Conservation (phyloP, 2,113 vertebrate species). For the Hypanus sabinus region DNA sequence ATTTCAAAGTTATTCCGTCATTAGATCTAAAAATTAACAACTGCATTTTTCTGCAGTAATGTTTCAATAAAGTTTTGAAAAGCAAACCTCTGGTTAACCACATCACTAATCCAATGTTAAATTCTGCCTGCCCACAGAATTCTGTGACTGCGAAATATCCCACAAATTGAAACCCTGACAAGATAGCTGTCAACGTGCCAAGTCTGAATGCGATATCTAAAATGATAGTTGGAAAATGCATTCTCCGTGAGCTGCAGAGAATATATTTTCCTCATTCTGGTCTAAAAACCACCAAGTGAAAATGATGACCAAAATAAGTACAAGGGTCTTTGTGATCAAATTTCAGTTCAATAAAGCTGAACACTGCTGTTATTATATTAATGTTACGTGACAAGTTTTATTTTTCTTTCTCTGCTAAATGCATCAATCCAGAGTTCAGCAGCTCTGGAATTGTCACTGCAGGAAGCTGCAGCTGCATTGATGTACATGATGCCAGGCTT, state of each 20-base stretch:
- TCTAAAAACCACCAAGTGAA: neutral
- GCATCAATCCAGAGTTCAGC: neutral
- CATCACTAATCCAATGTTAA: slow-evolving; percentile 13
- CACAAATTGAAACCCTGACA: slow-evolving; percentile 21
- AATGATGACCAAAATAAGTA: neutral
- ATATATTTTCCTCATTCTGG: neutral
- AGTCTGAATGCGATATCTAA: neutral
- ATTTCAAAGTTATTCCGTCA: neutral
- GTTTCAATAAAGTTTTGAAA: slow-evolving; percentile 5
- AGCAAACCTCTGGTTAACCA: slow-evolving; percentile 31
- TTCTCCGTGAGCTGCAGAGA: neutral
- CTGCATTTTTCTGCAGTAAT: slow-evolving; percentile 10
- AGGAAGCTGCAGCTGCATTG: too few species aligned
- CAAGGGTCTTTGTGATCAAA: neutral
- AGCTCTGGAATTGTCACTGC: neutral
- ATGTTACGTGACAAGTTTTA: neutral
- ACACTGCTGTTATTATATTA: neutral
- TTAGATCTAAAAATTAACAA: neutral
- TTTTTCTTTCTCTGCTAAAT: neutral
- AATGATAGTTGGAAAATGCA: neutral
- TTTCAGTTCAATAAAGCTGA: neutral
- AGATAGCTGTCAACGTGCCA: neutral
- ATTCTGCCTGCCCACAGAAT: slow-evolving; percentile 17
- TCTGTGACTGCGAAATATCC: slow-evolving; percentile 12
- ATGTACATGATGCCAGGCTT: neutral